phyloP scores from a whole-genome alignment of 2,888 invertebrate genomes.

The Eubasilissa splendida region DNA sequence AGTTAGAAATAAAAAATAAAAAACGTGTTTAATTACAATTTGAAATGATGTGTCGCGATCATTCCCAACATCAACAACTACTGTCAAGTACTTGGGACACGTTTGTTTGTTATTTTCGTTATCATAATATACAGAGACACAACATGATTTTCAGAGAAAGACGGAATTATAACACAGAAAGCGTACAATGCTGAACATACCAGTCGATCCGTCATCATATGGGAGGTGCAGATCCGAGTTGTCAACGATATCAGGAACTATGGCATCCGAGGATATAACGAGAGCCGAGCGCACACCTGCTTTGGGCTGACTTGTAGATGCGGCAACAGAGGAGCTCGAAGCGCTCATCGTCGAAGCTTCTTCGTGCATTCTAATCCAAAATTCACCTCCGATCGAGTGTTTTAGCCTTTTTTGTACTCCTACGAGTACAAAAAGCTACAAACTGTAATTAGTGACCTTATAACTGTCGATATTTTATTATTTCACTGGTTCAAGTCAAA shows the following conservation, averaged over 20 bases:
- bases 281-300: constrained; percentile 66
- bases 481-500: constrained; percentile 66
- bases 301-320: constrained; percentile 73
- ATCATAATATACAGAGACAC: constrained; percentile 14
- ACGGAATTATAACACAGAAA: constrained; percentile 8
- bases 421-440: constrained; percentile 68
- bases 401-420: constrained; percentile 65
- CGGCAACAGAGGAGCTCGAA: constrained; percentile 77
- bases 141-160: constrained; percentile 28
- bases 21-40: no score
- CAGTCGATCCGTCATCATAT: constrained; percentile 74
- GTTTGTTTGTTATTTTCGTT: constrained; percentile 38
- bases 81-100: background rate
- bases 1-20: no score
- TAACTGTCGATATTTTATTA: constrained; percentile 75
- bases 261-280: constrained; percentile 62
- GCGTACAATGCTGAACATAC: constrained; percentile 59
- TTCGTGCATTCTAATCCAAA: constrained; percentile 76
- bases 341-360: constrained; percentile 79
- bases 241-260: constrained; percentile 70
- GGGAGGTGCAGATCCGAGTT: constrained; percentile 76
- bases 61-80: constrained; percentile 18
- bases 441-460: constrained; percentile 69
- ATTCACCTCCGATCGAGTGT: constrained; percentile 45
- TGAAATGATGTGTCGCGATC: background rate